Conservation (phyloP, 2,888 invertebrate genomes). For the Eupithecia vulgata region DNA sequence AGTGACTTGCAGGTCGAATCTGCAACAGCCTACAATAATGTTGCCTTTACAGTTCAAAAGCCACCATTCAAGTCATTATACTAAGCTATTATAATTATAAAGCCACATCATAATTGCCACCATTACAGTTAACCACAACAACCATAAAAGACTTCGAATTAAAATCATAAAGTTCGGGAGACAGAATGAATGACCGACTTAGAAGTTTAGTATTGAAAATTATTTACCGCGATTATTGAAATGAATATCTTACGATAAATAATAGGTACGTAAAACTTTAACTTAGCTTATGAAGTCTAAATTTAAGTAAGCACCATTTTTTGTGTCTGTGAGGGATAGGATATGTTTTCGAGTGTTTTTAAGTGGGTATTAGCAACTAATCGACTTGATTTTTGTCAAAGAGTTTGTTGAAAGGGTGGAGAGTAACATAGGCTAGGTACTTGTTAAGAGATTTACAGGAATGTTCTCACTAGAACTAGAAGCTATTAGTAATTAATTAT, state of each 20-base stretch:
- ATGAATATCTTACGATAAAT: not conserved
- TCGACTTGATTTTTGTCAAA: too few relatives aligned
- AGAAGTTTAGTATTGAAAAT: constrained; percentile 5
- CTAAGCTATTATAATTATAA: constrained; percentile 27
- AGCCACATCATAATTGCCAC: constrained; percentile 24
- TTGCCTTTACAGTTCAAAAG: constrained; percentile 17
- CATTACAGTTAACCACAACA: constrained; percentile 18
- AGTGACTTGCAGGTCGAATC: not conserved
- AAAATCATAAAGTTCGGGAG: constrained; percentile 8
- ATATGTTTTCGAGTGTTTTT: too few relatives aligned
- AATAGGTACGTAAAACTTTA: not conserved
- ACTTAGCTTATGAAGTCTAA: not conserved
- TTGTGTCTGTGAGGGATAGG: too few relatives aligned
- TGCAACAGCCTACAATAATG: not conserved
- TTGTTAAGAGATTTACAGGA: too few relatives aligned
- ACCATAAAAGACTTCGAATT: constrained; percentile 9
- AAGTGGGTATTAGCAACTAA: too few relatives aligned
- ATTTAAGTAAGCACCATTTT: not conserved
- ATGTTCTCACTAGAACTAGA: too few relatives aligned
- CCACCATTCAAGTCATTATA: constrained; percentile 25
- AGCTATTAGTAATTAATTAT: too few relatives aligned
- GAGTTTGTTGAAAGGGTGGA: too few relatives aligned
- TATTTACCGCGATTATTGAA: not conserved
- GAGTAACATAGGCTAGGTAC: too few relatives aligned
- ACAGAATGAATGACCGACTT: constrained; percentile 3